A percentile compares a stretch with the other conserved stretches of the same genome.
Evolutionary conservation across 2,888 invertebrate species (phyloP).

Genomic region (Chymomyza amoena): DNA sequence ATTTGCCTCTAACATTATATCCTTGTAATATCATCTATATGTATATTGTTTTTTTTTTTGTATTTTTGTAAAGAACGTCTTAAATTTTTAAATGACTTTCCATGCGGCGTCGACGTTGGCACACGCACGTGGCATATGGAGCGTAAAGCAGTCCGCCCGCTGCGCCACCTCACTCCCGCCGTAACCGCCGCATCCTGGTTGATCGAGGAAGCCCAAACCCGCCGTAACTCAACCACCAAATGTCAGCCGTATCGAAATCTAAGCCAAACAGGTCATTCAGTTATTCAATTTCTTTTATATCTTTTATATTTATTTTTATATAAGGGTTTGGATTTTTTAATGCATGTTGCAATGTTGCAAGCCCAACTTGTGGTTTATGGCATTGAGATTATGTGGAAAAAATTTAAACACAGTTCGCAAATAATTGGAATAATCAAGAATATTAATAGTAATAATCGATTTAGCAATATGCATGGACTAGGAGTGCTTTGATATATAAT

Average conservation of each 20-base stretch:
- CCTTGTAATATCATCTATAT: background rate
- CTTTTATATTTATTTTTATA: background rate
- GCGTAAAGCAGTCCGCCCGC: slow-evolving; percentile 60
- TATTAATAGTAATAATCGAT: too few relatives aligned
- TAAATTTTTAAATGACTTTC: slow-evolving; percentile 65
- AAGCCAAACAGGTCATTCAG: slow-evolving; percentile 48
- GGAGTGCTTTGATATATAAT: too few relatives aligned
- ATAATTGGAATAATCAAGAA: too few relatives aligned
- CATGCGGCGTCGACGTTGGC: slow-evolving; percentile 17
- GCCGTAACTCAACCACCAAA: background rate
- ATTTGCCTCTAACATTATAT: slow-evolving; percentile 20
- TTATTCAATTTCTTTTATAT: background rate
- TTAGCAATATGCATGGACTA: too few relatives aligned
- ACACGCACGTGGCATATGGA: slow-evolving; percentile 76
- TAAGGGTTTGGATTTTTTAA: slow-evolving; percentile 15
- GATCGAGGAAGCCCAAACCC: slow-evolving; percentile 16
- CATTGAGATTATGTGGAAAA: background rate
- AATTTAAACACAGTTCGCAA: too few relatives aligned
- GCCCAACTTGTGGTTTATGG: background rate
- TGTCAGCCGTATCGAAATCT: slow-evolving; percentile 52
- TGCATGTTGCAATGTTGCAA: slow-evolving; percentile 40
- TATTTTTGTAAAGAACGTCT: slow-evolving; percentile 24
- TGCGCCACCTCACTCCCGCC: slow-evolving; percentile 46
- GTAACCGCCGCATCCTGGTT: background rate
- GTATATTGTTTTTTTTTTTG: background rate